Percentiles rank a stretch among this genome's conserved stretches.
Conservation (phyloP, 2,888 invertebrate species). For the Biston betularia region DNA sequence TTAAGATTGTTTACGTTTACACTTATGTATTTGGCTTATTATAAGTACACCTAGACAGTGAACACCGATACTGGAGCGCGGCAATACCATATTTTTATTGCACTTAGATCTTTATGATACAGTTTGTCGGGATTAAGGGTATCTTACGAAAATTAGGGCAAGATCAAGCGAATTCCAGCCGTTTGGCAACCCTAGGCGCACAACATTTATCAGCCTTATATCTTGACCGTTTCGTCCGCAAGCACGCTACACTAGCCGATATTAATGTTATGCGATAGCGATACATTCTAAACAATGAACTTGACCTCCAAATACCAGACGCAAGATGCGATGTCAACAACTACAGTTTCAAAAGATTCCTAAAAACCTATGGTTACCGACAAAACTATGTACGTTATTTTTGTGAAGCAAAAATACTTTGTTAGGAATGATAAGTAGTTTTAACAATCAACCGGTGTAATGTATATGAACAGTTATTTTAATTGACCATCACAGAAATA, state of each 20-base stretch:
- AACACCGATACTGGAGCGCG: too few species aligned
- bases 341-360: slow-evolving; percentile 13
- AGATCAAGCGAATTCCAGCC: too few species aligned
- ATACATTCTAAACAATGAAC: slow-evolving; percentile 55
- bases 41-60: too few species aligned
- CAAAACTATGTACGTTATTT: neutral
- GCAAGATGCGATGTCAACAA: slow-evolving; percentile 27
- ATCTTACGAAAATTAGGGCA: too few species aligned
- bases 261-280: slow-evolving; percentile 61
- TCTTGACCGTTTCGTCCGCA: slow-evolving; percentile 55
- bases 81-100: too few species aligned
- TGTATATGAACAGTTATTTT: neutral
- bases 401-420: slow-evolving; percentile 1
- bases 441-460: neutral
- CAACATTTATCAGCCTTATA: slow-evolving; percentile 75
- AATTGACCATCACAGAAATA: neutral
- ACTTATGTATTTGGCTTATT: too few species aligned
- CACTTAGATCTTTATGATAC: too few species aligned
- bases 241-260: slow-evolving; percentile 49
- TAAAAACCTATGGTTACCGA: slow-evolving; percentile 9
- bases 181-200: slow-evolving; percentile 41
- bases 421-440: slow-evolving; percentile 1
- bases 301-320: slow-evolving; percentile 57
- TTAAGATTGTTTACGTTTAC: too few species aligned
- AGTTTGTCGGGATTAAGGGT: too few species aligned